These are phyloP conservation scores for Catostylus mosaicus DNA, from an alignment of 30 jellyfish, hydroid and myxozoan genomes.

Conservation along the genomic window DNA sequence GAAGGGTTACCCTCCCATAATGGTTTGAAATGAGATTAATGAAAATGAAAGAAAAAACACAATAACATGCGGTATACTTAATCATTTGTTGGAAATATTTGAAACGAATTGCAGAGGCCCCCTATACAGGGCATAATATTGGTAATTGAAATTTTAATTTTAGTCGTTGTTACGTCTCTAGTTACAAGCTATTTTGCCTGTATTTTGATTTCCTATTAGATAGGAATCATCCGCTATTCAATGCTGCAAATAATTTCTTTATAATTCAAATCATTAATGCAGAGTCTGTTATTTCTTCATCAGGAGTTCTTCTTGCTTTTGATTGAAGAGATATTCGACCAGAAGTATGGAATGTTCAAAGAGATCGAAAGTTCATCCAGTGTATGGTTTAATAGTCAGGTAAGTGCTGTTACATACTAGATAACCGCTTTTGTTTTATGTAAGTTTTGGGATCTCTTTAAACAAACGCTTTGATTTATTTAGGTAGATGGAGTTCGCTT, in stretches of 20 bases:
- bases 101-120: too few species aligned
- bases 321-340: conserved; percentile 71
- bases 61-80: too few species aligned
- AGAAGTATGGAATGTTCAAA: conserved; percentile 80
- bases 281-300: not conserved
- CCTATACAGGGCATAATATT: not conserved
- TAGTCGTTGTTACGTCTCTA: not conserved
- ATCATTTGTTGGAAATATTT: too few species aligned
- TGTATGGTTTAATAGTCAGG: conserved; percentile 86
- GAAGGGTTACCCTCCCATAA: too few species aligned
- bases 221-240: not conserved
- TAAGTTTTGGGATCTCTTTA: not conserved
- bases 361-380: conserved; percentile 52
- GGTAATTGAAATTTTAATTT: too few species aligned
- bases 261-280: not conserved
- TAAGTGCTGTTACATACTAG: not conserved
- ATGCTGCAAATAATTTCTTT: not conserved
- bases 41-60: too few species aligned
- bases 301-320: conserved; percentile 89
- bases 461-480: not conserved
- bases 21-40: too few species aligned
- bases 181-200: not conserved
- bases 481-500: too few species aligned
- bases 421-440: not conserved
- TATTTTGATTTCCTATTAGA: not conserved